Conservation (phyloP, 2,797 vertebrate species). For the Bryconaethiops microstoma region DNA sequence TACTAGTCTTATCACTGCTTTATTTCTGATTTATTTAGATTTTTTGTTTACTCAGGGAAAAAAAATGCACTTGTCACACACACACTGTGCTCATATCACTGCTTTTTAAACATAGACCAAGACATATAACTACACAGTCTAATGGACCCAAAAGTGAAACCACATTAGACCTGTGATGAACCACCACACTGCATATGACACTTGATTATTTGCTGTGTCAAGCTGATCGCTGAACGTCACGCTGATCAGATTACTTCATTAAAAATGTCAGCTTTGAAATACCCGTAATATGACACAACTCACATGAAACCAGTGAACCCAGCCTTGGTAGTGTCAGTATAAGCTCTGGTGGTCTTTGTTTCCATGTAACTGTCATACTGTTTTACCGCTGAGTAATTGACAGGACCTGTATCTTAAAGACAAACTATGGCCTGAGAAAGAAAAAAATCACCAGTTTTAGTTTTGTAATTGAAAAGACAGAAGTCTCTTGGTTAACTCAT, state of each 20-base stretch:
- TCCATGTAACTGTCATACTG: slow-evolving; percentile 6
- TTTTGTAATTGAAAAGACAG: not conserved
- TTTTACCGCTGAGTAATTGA: not conserved
- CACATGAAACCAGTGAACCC: slow-evolving; percentile 30
- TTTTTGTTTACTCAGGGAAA: no score
- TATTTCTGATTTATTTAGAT: no score
- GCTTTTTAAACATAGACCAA: not conserved
- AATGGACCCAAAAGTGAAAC: not conserved
- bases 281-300: slow-evolving; percentile 38
- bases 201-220: not conserved
- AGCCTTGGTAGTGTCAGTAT: slow-evolving; percentile 20
- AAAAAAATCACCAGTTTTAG: no score
- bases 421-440: not conserved
- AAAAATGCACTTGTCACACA: no score
- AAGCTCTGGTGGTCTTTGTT: slow-evolving; percentile 12
- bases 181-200: not conserved
- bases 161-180: not conserved
- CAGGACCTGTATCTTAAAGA: not conserved
- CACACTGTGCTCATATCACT: not conserved
- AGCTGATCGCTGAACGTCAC: slow-evolving; percentile 14
- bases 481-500: not conserved
- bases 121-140: not conserved
- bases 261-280: slow-evolving; percentile 39
- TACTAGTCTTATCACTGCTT: no score
- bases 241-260: slow-evolving; percentile 2